Conservation (phyloP, 2,888 invertebrate genomes). For the Neelides folsomi region DNA sequence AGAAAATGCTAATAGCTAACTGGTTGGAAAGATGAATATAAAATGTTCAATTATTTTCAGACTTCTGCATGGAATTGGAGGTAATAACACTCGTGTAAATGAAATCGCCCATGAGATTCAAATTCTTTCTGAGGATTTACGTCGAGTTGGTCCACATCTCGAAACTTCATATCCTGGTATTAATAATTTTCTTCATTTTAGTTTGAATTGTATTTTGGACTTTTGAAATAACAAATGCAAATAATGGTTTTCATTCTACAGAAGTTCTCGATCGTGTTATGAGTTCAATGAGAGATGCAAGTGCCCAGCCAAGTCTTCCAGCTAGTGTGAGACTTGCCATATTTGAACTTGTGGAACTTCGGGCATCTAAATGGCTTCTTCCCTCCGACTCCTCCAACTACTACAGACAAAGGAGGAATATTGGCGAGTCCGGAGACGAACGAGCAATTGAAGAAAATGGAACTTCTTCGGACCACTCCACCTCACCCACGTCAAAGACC, state of each 20-base stretch:
- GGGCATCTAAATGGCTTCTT: constrained; percentile 81
- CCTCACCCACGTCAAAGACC: constrained; percentile 10
- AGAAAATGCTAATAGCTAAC: too few species aligned
- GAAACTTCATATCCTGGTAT: constrained; percentile 29
- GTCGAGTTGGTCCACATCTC: constrained; percentile 27
- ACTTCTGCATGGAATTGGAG: constrained; percentile 28
- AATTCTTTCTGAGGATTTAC: constrained; percentile 27
- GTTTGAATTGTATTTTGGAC: neutral
- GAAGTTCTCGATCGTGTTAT: constrained; percentile 28
- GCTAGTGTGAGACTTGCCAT: constrained; percentile 37
- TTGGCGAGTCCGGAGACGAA: constrained; percentile 36
- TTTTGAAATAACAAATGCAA: neutral
- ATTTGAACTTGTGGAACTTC: constrained; percentile 80
- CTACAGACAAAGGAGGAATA: constrained; percentile 46
- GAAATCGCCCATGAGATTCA: constrained; percentile 27
- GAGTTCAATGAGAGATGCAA: constrained; percentile 31
- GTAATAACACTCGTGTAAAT: constrained; percentile 24
- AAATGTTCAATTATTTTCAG: too few species aligned
- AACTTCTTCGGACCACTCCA: neutral
- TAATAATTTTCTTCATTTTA: neutral
- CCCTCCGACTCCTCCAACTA: constrained; percentile 72
- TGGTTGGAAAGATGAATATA: too few species aligned
- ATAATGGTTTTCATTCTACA: constrained; percentile 1
- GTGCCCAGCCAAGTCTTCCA: constrained; percentile 27
- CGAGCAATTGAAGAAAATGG: constrained; percentile 33